phyloP scores from a whole-genome alignment of 2,888 invertebrate species.

The Chymomyza procnemis region DNA sequence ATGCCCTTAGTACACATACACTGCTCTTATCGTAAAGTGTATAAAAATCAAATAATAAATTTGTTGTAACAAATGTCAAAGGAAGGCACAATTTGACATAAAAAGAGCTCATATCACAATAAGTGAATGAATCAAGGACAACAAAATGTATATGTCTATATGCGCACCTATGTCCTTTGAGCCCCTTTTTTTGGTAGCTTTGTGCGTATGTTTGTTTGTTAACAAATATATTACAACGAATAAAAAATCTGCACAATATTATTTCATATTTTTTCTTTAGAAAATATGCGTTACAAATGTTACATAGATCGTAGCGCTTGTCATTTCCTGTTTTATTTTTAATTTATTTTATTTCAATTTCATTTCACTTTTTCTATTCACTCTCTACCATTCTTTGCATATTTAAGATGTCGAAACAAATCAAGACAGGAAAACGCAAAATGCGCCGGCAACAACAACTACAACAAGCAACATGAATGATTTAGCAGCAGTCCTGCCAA shows the following conservation, averaged over 20 bases:
- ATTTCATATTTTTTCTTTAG: neutral
- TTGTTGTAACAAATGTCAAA: conserved; percentile 62
- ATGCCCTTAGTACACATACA: too few relatives aligned
- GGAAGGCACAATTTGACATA: conserved; percentile 38
- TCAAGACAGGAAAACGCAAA: conserved; percentile 57
- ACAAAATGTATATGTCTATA: conserved; percentile 28
- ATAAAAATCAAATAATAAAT: conserved; percentile 6
- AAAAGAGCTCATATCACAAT: conserved; percentile 44
- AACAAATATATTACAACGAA: neutral
- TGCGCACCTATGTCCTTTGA: conserved; percentile 17
- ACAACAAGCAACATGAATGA: conserved; percentile 47
- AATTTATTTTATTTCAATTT: conserved; percentile 51
- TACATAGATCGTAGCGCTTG: conserved; percentile 59
- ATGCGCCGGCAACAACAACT: conserved; percentile 4
- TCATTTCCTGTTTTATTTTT: conserved; percentile 71
- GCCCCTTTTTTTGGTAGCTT: neutral
- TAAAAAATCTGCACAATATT: neutral
- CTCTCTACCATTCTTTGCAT: conserved; percentile 51
- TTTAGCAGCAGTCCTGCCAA: conserved; percentile 24
- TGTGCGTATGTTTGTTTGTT: neutral
- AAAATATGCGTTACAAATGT: conserved; percentile 38
- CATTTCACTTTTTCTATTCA: conserved; percentile 23
- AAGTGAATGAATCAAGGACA: neutral
- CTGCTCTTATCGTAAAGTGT: neutral
- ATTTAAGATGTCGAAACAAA: conserved; percentile 74